phyloP scores from a whole-genome alignment of 2,888 invertebrate genomes.

The Tubiluchus corallicola region DNA sequence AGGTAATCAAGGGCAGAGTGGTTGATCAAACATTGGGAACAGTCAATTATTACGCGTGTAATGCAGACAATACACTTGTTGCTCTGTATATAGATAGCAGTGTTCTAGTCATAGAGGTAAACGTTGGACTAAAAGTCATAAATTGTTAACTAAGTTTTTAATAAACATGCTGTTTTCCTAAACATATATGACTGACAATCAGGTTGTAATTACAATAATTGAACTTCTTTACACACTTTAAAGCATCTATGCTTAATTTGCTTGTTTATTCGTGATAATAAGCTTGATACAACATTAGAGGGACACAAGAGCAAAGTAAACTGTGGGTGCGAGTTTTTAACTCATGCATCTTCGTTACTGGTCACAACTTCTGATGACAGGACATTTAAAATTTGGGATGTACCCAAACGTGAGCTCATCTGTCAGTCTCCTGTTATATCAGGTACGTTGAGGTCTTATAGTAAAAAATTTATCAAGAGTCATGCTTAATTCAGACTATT shows the following conservation, averaged over 20 bases:
- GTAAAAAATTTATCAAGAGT: not conserved
- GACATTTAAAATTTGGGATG: constrained; percentile 21
- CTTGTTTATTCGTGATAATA: not conserved
- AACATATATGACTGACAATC: too few species aligned
- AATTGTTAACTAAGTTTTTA: not conserved
- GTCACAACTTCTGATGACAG: constrained; percentile 25
- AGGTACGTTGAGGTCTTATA: not conserved
- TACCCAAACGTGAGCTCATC: not conserved
- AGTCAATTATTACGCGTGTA: not conserved
- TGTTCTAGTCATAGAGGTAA: not conserved
- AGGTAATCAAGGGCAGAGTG: not conserved
- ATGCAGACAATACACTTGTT: not conserved
- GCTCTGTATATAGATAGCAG: too few species aligned
- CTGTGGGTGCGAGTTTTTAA: constrained; percentile 23
- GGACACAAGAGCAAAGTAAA: constrained; percentile 21
- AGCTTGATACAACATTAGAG: constrained; percentile 18
- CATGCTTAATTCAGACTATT: too few species aligned
- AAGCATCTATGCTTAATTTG: not conserved
- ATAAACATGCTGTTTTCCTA: not conserved
- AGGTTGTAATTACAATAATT: too few species aligned
- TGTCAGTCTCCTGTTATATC: not conserved
- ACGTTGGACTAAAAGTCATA: too few species aligned
- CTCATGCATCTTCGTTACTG: constrained; percentile 22
- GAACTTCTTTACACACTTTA: not conserved
- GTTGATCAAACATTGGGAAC: not conserved